Conservation (phyloP, 2,888 invertebrate species). For the Artemia sinica region DNA sequence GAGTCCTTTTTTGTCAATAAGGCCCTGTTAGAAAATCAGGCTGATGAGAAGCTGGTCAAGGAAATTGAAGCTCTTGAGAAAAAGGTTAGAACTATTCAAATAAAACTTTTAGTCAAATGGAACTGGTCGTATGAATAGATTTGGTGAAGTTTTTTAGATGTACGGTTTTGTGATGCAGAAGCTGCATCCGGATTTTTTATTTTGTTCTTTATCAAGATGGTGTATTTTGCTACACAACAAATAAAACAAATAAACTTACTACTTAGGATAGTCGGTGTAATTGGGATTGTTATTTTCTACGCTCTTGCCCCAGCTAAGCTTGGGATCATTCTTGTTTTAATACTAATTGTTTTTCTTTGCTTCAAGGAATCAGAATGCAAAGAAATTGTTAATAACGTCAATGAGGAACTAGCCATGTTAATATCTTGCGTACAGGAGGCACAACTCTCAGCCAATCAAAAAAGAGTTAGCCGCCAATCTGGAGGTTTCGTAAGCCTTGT, state of each 20-base stretch:
- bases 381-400: slow-evolving; percentile 62
- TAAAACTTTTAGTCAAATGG: not conserved
- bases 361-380: slow-evolving; percentile 75
- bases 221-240: too few species aligned
- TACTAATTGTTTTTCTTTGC: slow-evolving; percentile 16
- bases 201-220: too few species aligned
- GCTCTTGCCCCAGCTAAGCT: too few species aligned
- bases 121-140: too few species aligned
- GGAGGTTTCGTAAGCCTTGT: slow-evolving; percentile 54
- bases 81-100: slow-evolving; percentile 34
- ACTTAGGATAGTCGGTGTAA: not conserved
- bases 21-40: slow-evolving; percentile 47
- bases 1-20: slow-evolving; percentile 72
- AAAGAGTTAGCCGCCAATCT: slow-evolving; percentile 33
- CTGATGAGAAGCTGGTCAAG: slow-evolving; percentile 35
- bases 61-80: slow-evolving; percentile 55
- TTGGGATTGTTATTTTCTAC: too few species aligned
- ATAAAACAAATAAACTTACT: not conserved
- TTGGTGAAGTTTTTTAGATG: not conserved
- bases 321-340: slow-evolving; percentile 6
- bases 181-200: too few species aligned
- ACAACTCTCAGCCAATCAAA: slow-evolving; percentile 40
- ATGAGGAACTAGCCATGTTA: slow-evolving; percentile 89
- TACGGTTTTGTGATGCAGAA: too few species aligned
- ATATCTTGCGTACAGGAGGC: slow-evolving; percentile 56